Evolutionary conservation across 53 echinoderm and acorn worm genomes (phyloP).

Genomic region (Echinarachnius parma): DNA sequence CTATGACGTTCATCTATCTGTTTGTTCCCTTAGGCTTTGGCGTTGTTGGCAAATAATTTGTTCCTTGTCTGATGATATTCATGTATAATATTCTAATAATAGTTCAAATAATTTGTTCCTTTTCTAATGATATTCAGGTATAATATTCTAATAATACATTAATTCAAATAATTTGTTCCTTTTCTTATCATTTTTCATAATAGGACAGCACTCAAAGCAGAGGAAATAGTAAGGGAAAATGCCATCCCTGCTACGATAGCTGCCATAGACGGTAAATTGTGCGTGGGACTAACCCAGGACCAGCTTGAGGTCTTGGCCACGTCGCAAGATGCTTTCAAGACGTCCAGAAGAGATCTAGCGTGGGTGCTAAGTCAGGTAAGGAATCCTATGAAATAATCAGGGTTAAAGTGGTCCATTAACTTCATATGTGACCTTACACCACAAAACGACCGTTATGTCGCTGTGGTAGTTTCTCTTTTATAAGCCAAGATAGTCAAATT

Average conservation of each 20-base stretch:
- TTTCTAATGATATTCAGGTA: too few species aligned
- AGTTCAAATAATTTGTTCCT: not conserved
- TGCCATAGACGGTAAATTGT: slow-evolving; percentile 66
- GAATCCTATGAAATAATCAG: too few species aligned
- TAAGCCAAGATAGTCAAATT: too few species aligned
- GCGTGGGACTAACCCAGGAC: slow-evolving; percentile 60
- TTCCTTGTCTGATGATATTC: not conserved
- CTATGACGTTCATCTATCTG: too few species aligned
- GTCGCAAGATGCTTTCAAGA: slow-evolving; percentile 62
- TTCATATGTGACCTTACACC: too few species aligned
- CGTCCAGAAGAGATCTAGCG: slow-evolving; percentile 79
- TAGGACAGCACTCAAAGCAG: slow-evolving; percentile 84
- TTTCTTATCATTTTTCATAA: not conserved
- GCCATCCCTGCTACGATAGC: slow-evolving; percentile 83
- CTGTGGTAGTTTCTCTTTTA: too few species aligned
- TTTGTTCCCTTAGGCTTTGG: not conserved
- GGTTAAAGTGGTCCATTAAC: too few species aligned
- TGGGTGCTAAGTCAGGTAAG: slow-evolving; percentile 88
- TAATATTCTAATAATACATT: not conserved
- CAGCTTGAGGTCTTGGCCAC: slow-evolving; percentile 69
- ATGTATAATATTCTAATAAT: not conserved
- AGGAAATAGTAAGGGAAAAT: slow-evolving; percentile 54
- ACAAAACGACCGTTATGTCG: too few species aligned
- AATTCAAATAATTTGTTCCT: not conserved
- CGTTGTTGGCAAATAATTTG: not conserved